Evolutionary conservation across 2,797 vertebrate genomes (phyloP).

Genomic region (Phalanger gymnotis): DNA sequence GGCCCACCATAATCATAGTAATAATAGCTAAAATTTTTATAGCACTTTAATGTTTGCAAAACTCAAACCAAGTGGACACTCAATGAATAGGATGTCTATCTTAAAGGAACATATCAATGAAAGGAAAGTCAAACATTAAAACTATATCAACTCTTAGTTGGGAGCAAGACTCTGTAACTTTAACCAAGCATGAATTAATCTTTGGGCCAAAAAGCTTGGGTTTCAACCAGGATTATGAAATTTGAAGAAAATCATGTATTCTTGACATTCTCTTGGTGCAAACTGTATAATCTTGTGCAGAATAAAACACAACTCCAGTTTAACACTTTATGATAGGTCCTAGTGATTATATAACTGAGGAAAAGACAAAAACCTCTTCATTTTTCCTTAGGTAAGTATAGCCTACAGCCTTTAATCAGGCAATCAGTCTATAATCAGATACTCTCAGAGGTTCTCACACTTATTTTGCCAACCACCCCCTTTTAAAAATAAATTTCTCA

Average conservation of each 20-base stretch:
- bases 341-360: not conserved
- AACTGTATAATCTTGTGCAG: not conserved
- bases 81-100: conserved; percentile 70
- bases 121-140: conserved; percentile 30
- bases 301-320: conserved; percentile 1
- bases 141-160: conserved; percentile 40
- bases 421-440: not conserved
- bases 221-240: conserved; percentile 35
- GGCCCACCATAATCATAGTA: no score
- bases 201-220: conserved; percentile 11
- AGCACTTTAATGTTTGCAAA: no score
- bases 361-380: not conserved
- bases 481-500: not conserved
- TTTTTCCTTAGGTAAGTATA: not conserved
- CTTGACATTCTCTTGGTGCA: conserved; percentile 27
- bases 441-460: not conserved
- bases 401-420: not conserved
- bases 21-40: no score
- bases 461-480: no score
- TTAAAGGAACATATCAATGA: conserved; percentile 5
- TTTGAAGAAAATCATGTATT: not conserved
- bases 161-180: conserved; percentile 59
- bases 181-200: conserved; percentile 47
- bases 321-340: not conserved
- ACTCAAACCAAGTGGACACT: conserved; percentile 25